These are phyloP conservation scores for Zingel zingel DNA, from an alignment of 2,113 vertebrate species.

Conservation along the genomic window DNA sequence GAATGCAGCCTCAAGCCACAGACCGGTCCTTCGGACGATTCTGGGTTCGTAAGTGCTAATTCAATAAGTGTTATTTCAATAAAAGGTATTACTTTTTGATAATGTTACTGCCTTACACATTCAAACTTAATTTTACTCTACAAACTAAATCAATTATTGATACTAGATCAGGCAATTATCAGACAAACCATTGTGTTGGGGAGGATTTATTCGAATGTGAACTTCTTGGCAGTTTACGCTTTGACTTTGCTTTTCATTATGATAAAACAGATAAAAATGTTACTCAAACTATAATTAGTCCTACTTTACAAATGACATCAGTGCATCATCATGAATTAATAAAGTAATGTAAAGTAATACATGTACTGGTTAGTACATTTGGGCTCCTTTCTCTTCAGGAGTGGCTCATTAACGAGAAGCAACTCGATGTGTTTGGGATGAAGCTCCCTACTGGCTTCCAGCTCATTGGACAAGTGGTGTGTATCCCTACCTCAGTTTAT, in stretches of 20 bases:
- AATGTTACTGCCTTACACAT: background rate
- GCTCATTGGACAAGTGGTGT: constrained; percentile 90
- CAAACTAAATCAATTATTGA: no score
- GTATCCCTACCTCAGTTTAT: constrained; percentile 39
- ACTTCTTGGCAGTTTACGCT: background rate
- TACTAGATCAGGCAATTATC: no score
- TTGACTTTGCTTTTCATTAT: constrained; percentile 2
- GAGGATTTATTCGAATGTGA: background rate
- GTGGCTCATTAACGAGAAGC: constrained; percentile 85
- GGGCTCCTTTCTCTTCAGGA: constrained; percentile 71
- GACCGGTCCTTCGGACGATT: constrained; percentile 82
- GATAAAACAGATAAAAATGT: background rate
- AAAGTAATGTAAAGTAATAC: background rate
- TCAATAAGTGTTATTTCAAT: background rate
- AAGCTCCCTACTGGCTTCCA: constrained; percentile 89
- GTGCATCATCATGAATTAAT: background rate
- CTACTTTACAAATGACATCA: background rate
- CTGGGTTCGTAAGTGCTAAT: constrained; percentile 78
- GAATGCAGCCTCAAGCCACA: constrained; percentile 60
- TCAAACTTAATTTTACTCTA: background rate
- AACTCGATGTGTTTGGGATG: constrained; percentile 86
- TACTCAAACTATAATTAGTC: background rate
- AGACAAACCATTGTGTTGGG: no score
- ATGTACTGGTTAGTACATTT: no score
- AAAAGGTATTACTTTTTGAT: background rate